Percentiles rank a stretch among this genome's conserved stretches.
These are phyloP conservation scores for Philypnodon macrostomus DNA, from an alignment of 2,797 vertebrate species.

Conservation along the genomic window DNA sequence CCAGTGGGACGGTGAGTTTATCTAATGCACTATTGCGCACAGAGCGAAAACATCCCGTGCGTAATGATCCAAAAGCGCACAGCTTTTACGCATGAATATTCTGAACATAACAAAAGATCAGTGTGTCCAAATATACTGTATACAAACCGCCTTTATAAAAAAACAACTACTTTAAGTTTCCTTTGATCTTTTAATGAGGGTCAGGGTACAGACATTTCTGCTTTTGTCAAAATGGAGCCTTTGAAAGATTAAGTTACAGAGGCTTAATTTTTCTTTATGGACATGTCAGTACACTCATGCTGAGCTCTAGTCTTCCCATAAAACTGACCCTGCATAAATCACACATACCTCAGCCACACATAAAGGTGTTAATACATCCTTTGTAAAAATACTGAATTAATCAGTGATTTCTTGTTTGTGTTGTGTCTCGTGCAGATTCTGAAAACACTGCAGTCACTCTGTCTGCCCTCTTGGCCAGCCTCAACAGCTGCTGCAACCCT, in stretches of 20 bases:
- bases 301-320: not conserved
- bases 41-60: not conserved
- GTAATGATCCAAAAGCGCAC: slow-evolving; percentile 15
- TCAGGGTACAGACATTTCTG: not conserved
- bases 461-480: slow-evolving; percentile 88
- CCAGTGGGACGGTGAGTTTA: slow-evolving; percentile 81
- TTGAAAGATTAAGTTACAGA: not conserved
- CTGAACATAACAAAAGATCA: not conserved
- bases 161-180: not conserved
- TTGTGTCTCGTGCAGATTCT: slow-evolving; percentile 79
- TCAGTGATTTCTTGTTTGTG: slow-evolving; percentile 27
- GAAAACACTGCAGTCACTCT: slow-evolving; percentile 89
- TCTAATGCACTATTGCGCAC: not conserved
- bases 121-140: not conserved
- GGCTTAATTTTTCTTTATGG: slow-evolving; percentile 8
- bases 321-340: not conserved
- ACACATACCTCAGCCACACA: not conserved
- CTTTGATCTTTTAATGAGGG: not conserved
- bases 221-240: not conserved
- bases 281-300: not conserved
- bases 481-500: slow-evolving; percentile 98
- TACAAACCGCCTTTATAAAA: not conserved
- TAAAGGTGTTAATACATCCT: slow-evolving; percentile 33
- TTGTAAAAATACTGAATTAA: slow-evolving; percentile 9
- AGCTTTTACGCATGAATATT: slow-evolving; percentile 34